phyloP scores from a whole-genome alignment of 2,797 vertebrate species.

The Eremophila alpestris region DNA sequence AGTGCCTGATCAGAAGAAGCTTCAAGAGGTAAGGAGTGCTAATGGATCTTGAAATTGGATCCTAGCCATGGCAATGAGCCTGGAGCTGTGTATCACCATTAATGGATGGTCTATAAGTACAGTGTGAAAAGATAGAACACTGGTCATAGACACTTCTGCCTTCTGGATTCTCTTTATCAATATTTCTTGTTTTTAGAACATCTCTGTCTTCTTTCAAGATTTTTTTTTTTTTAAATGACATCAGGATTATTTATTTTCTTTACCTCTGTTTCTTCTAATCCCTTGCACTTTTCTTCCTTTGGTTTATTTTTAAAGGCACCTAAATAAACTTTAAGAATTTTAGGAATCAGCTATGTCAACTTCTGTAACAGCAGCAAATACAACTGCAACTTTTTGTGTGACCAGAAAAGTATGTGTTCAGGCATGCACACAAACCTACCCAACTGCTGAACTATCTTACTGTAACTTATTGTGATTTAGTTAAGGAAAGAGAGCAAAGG shows the following conservation, averaged over 20 bases:
- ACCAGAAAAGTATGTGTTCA: not conserved
- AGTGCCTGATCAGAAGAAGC: constrained; percentile 28
- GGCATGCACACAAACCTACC: not conserved
- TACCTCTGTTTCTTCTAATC: not conserved
- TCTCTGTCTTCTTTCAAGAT: not conserved
- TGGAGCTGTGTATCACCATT: not conserved
- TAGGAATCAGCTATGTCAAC: not conserved
- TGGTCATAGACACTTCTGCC: not conserved
- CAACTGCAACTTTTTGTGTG: not conserved
- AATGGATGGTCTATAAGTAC: not conserved
- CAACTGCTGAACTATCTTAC: not conserved
- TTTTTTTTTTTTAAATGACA: not conserved
- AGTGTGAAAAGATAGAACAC: not conserved
- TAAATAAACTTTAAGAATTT: not conserved
- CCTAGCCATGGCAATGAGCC: constrained; percentile 8
- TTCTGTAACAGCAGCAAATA: not conserved
- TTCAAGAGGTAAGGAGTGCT: constrained; percentile 43
- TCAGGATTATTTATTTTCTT: not conserved
- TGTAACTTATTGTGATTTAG: not conserved
- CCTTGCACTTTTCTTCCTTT: not conserved
- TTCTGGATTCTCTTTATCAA: not conserved
- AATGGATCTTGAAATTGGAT: constrained; percentile 51
- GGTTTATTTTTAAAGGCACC: not conserved
- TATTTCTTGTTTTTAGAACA: not conserved
- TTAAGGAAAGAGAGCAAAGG: not conserved